Evolutionary conservation across 2,797 vertebrate genomes (phyloP).

Genomic region (Miichthys miiuy): DNA sequence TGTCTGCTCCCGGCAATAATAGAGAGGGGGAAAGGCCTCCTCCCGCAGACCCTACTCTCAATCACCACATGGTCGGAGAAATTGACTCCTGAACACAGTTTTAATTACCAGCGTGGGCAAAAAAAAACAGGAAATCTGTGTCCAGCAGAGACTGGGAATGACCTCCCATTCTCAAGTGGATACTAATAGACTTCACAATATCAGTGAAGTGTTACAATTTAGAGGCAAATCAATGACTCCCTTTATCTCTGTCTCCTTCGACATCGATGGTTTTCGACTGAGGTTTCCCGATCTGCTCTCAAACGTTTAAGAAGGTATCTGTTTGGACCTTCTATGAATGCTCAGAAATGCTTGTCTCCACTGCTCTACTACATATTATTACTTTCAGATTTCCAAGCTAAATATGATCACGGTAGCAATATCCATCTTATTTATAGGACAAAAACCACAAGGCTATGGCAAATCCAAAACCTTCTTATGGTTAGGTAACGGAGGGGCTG

Average conservation of each 20-base stretch:
- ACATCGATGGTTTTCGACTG: constrained; percentile 46
- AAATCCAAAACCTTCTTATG: neutral
- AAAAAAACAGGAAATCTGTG: constrained; percentile 32
- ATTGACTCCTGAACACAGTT: constrained; percentile 14
- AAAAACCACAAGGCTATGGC: neutral
- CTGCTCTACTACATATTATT: neutral
- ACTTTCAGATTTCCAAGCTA: neutral
- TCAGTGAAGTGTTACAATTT: constrained; percentile 39
- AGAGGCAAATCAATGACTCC: constrained; percentile 58
- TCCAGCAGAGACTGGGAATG: constrained; percentile 26
- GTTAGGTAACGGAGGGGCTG: neutral
- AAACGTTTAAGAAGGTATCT: neutral
- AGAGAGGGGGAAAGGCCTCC: constrained; percentile 28
- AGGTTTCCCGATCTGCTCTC: constrained; percentile 16
- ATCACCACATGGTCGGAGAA: constrained; percentile 21
- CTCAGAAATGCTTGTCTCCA: neutral
- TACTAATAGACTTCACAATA: constrained; percentile 51
- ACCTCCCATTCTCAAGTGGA: constrained; percentile 31
- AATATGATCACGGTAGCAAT: neutral
- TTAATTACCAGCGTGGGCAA: constrained; percentile 49
- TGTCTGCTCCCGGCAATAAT: constrained; percentile 54
- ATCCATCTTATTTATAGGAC: neutral
- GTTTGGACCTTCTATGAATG: constrained; percentile 5
- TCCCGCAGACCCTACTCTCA: constrained; percentile 1
- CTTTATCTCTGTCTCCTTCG: constrained; percentile 34